phyloP scores from a whole-genome alignment of 2,888 invertebrate genomes.

The Cheilosia variabilis region DNA sequence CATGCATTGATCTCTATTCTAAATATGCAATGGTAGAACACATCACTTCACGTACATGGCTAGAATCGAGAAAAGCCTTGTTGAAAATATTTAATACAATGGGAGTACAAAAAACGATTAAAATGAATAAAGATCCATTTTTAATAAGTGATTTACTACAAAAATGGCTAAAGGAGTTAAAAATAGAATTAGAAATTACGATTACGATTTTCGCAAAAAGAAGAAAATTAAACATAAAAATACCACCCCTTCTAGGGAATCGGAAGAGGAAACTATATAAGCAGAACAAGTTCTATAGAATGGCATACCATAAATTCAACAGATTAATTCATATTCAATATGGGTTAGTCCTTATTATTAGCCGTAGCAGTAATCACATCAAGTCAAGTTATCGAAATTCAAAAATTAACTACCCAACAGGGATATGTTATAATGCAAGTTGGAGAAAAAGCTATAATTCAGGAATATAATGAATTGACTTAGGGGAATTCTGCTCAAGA shows the following conservation, averaged over 20 bases:
- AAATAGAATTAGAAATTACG: neutral
- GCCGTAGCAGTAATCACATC: neutral
- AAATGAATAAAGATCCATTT: neutral
- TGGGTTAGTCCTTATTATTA: neutral
- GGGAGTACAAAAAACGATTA: conserved; percentile 4
- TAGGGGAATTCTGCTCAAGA: too few relatives aligned
- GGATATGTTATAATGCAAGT: neutral
- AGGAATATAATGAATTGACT: too few relatives aligned
- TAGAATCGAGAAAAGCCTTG: conserved; percentile 29
- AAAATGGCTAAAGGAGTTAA: too few relatives aligned
- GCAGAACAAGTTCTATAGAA: neutral
- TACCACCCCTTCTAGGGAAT: neutral
- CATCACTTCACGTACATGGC: conserved; percentile 45
- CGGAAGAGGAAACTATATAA: neutral
- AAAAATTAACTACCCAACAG: conserved; percentile 1
- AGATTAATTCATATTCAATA: neutral
- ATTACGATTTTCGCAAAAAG: neutral
- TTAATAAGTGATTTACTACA: too few relatives aligned
- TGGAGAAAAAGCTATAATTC: neutral
- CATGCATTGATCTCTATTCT: too few relatives aligned
- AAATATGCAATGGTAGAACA: conserved; percentile 59
- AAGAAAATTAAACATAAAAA: too few relatives aligned
- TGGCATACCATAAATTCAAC: neutral
- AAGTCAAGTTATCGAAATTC: neutral
- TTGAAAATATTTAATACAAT: too few relatives aligned